Conservation (phyloP, 2,888 invertebrate genomes). For the Hydropsyche betteni region DNA sequence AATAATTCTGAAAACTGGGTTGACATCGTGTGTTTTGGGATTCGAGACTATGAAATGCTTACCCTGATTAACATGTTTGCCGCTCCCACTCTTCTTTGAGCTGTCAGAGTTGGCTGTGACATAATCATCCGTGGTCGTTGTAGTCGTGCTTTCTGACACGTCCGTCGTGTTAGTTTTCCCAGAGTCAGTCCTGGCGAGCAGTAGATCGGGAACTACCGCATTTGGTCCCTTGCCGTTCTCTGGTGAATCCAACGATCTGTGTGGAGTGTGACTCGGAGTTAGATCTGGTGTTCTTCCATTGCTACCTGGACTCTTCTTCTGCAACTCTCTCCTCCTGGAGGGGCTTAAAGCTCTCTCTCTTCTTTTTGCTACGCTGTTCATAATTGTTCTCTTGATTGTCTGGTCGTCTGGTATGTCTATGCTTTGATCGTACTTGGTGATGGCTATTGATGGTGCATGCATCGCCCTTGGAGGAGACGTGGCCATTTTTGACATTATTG, state of each 20-base stretch:
- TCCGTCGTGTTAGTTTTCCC: constrained; percentile 78
- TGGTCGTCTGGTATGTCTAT: constrained; percentile 62
- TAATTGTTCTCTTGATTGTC: constrained; percentile 59
- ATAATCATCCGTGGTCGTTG: constrained; percentile 83
- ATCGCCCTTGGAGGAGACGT: constrained; percentile 51
- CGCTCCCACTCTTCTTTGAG: constrained; percentile 70
- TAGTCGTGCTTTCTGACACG: constrained; percentile 85
- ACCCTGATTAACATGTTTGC: constrained; percentile 63
- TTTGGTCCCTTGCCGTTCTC: constrained; percentile 52
- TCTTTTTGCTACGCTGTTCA: constrained; percentile 64
- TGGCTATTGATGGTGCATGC: constrained; percentile 68
- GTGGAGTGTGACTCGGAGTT: constrained; percentile 51
- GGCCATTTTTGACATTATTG: constrained; percentile 57
- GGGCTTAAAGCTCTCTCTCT: constrained; percentile 66
- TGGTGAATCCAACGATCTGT: constrained; percentile 56
- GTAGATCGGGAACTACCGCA: constrained; percentile 58
- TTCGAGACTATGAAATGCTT: constrained; percentile 40
- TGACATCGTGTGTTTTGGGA: neutral
- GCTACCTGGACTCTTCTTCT: constrained; percentile 50
- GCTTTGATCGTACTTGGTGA: constrained; percentile 64
- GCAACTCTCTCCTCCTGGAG: constrained; percentile 62
- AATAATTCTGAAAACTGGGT: neutral
- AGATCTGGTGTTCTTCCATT: constrained; percentile 50
- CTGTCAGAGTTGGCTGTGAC: constrained; percentile 85
- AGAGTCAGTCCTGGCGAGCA: constrained; percentile 76